phyloP scores from a whole-genome alignment of 2,797 vertebrate species.

The Tiaroga cobitis region DNA sequence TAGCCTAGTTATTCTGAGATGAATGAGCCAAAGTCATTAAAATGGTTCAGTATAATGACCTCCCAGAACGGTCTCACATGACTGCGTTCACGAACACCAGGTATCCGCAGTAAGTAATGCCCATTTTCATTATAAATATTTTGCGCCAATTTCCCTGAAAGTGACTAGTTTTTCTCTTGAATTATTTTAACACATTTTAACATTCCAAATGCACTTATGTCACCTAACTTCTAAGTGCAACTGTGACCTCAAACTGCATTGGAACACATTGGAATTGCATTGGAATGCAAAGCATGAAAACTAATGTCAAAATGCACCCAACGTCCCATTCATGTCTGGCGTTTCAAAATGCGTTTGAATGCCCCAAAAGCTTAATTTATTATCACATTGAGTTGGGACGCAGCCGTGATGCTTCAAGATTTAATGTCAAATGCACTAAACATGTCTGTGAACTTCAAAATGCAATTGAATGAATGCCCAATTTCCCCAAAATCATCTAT shows the following conservation, averaged over 20 bases:
- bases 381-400: neutral
- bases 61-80: neutral
- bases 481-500: neutral
- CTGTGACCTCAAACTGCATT: too few relatives aligned
- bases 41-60: too few relatives aligned
- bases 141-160: neutral
- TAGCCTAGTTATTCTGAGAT: neutral
- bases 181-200: neutral
- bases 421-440: neutral
- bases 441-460: neutral
- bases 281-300: neutral
- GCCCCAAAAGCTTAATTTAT: neutral
- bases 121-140: neutral
- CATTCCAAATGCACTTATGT: neutral
- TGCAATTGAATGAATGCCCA: neutral
- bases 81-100: neutral
- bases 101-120: too few relatives aligned
- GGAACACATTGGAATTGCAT: neutral
- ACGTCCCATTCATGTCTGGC: neutral
- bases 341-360: neutral
- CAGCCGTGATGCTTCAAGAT: neutral
- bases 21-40: neutral
- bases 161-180: neutral
- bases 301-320: neutral
- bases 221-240: too few relatives aligned